phyloP scores from a whole-genome alignment of 2,113 vertebrate genomes.

The Rousettus leschenaultii region DNA sequence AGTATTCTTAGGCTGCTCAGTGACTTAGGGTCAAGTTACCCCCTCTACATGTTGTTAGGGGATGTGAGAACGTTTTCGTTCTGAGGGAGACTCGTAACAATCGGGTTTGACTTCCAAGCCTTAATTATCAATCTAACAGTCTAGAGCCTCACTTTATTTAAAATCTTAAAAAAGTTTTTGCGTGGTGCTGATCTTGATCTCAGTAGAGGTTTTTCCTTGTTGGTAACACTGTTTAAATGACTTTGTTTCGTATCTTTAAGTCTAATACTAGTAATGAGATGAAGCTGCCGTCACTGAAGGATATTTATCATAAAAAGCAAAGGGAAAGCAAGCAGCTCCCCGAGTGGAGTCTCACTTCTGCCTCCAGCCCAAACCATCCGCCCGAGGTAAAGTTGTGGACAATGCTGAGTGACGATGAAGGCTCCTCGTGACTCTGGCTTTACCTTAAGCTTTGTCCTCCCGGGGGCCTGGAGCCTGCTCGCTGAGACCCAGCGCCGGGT shows the following conservation, averaged over 20 bases:
- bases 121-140: background rate
- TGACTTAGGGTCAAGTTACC: background rate
- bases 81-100: background rate
- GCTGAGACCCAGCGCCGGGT: background rate
- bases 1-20: background rate
- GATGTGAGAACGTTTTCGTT: background rate
- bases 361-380: conserved; percentile 82
- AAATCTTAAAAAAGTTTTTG: conserved; percentile 4
- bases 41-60: background rate
- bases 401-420: background rate
- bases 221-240: conserved; percentile 47
- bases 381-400: conserved; percentile 85
- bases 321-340: conserved; percentile 80
- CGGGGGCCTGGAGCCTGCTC: background rate
- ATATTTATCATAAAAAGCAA: conserved; percentile 92
- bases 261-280: conserved; percentile 78
- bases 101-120: background rate
- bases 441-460: background rate
- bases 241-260: conserved; percentile 76
- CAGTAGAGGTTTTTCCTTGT: conserved; percentile 13
- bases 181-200: conserved; percentile 29
- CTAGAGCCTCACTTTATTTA: background rate
- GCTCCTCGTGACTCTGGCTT: background rate
- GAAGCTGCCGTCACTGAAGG: conserved; percentile 86
- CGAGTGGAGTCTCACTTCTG: conserved; percentile 80